A percentile compares a stretch with the other conserved stretches of the same genome.
These are phyloP conservation scores for Sinonovacula constricta DNA, from an alignment of 1,140 invertebrate species.

Conservation along the genomic window DNA sequence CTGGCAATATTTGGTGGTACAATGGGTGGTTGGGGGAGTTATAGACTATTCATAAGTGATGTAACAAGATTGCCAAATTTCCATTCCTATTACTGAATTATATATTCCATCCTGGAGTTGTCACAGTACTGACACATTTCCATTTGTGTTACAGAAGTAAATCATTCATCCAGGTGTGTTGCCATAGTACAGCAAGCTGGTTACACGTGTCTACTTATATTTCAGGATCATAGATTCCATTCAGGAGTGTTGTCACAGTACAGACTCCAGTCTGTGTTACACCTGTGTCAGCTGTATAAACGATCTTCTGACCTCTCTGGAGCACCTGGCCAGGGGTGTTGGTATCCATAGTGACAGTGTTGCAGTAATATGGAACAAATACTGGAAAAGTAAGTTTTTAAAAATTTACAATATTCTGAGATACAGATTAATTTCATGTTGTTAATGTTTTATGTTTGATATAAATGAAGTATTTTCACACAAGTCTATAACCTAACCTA, in stretches of 20 bases:
- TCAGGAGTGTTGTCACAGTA: constrained; percentile 88
- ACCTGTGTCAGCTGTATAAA: constrained; percentile 91
- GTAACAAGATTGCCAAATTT: too few species aligned
- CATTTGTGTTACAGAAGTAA: too few species aligned
- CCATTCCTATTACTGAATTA: too few species aligned
- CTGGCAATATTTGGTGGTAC: too few species aligned
- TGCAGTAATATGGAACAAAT: constrained; percentile 26
- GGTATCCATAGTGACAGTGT: constrained; percentile 54
- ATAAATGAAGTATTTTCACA: neutral
- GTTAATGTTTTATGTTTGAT: neutral
- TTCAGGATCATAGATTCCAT: constrained; percentile 93
- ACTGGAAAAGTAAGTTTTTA: constrained; percentile 2
- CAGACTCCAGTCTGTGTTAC: constrained; percentile 85
- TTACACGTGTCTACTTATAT: too few species aligned
- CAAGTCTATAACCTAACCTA: neutral
- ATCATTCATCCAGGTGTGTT: too few species aligned
- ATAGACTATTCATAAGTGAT: too few species aligned
- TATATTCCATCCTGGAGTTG: too few species aligned
- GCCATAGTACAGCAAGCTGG: too few species aligned
- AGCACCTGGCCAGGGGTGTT: constrained; percentile 84
- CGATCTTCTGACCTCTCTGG: constrained; percentile 88
- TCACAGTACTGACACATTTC: too few species aligned
- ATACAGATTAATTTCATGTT: neutral
- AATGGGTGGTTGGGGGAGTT: too few species aligned
- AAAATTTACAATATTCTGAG: neutral